Base-by-base conservation (phyloP, 23 tunicate species). In the Ciona savignyi region DNA sequence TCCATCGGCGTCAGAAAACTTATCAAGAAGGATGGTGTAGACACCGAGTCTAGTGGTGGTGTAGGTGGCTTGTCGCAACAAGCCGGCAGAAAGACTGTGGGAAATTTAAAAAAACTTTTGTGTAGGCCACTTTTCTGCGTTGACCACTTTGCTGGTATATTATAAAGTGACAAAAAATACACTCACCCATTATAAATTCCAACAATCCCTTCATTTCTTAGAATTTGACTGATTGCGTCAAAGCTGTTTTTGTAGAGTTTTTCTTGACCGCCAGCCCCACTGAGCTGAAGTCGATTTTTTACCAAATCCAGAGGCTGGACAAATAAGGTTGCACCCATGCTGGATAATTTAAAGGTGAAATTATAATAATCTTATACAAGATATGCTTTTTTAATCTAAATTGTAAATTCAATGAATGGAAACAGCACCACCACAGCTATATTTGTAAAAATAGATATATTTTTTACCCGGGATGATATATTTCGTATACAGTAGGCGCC, bases 21-120 rank as follows among this genome's bases (percentile, higher is more conserved):
- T 70, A 60, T 88, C 99, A 29, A 95, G 22, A 60, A 95, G 72
- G 62, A 74, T 89, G 2, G 81, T 88, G 76, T 73, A 95, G 32
- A 95, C 99, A 19, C 99, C 99, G 29, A 95, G 79, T 29, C 99
- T 79, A 21, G 95, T 90, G 26, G 99, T 95, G 6, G 99, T 95
- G 75, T 95, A 95, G 21, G 99, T 78, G 4, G 96, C 95, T 83
- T 95, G 99, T 75, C 99, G 68, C 70, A 95, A 60, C 9, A 95
- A 42, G 1, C 99, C 99, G 56, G 99, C 99, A 9, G 96, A 95
- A 35, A 90, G 66, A 2, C 92, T 88, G 29, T n/a, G n/a, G n/a
- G n/a, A n/a, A n/a, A n/a, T n/a, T n/a, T n/a, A n/a, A n/a, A n/a
- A n/a, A n/a, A n/a, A n/a, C n/a, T n/a, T n/a, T n/a, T n/a, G n/a